Conservation (phyloP, 2,797 vertebrate species). For the Gambusia yucatana region DNA sequence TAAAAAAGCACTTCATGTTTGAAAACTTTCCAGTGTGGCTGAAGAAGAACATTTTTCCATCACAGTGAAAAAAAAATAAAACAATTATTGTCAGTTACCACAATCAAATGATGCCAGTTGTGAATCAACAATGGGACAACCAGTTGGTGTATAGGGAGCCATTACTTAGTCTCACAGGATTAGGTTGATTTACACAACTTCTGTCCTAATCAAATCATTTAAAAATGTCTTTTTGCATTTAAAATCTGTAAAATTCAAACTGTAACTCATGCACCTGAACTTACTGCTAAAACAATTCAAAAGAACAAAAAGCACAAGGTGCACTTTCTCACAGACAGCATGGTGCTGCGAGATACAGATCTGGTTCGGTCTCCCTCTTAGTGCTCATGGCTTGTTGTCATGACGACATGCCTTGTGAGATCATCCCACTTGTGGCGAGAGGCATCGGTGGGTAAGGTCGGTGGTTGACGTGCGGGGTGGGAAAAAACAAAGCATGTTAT, state of each 20-base stretch:
- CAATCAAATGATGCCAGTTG: neutral
- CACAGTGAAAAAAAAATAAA: neutral
- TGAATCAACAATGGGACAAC: neutral
- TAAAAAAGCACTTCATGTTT: neutral
- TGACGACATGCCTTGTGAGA: conserved; percentile 73
- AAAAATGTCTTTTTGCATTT: neutral
- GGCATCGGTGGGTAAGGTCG: conserved; percentile 62
- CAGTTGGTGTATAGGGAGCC: neutral
- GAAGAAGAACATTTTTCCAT: neutral
- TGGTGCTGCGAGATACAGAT: conserved; percentile 59
- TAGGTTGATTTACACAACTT: neutral
- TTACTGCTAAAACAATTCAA: conserved; percentile 30
- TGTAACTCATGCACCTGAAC: conserved; percentile 25
- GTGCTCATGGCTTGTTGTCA: conserved; percentile 63
- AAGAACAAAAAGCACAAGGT: conserved; percentile 27
- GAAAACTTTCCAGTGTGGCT: neutral
- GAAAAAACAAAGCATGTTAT: conserved; percentile 74
- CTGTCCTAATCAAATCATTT: neutral
- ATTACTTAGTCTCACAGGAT: neutral
- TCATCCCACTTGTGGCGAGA: conserved; percentile 67
- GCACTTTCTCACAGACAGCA: conserved; percentile 34
- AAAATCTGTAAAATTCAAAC: neutral
- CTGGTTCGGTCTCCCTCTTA: conserved; percentile 45
- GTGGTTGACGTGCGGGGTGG: conserved; percentile 9
- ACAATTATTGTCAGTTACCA: neutral